phyloP scores from a whole-genome alignment of 2,888 invertebrate species.

The Polylopha cassiicola region DNA sequence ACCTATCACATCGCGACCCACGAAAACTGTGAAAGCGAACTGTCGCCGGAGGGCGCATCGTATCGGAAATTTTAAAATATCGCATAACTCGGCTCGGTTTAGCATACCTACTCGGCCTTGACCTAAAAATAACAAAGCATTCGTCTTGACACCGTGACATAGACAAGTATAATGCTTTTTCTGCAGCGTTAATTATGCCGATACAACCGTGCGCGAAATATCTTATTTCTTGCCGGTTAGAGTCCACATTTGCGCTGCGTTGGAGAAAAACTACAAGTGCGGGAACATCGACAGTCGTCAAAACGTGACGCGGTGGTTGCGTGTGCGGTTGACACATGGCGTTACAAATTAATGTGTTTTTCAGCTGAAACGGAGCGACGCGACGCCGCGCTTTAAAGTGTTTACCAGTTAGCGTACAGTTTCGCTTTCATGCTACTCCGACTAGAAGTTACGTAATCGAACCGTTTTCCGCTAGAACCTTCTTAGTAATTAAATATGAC shows the following conservation, averaged over 20 bases:
- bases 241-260: conserved; percentile 18
- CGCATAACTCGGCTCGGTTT: conserved; percentile 7
- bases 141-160: conserved; percentile 59
- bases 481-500: too few relatives aligned
- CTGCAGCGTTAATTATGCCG: conserved; percentile 15
- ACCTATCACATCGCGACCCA: background rate
- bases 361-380: conserved; percentile 11
- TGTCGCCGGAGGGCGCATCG: conserved; percentile 30
- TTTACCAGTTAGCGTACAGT: conserved; percentile 6
- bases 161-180: conserved; percentile 34
- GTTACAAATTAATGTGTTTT: conserved; percentile 26
- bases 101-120: conserved; percentile 46
- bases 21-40: conserved; percentile 30
- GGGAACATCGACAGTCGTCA: conserved; percentile 14
- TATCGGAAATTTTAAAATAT: conserved; percentile 19
- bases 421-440: conserved; percentile 4
- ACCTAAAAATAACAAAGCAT: conserved; percentile 65
- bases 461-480: background rate
- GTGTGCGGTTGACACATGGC: conserved; percentile 24
- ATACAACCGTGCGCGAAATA: background rate
- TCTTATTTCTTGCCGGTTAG: conserved; percentile 23
- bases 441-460: conserved; percentile 6
- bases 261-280: conserved; percentile 26
- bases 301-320: conserved; percentile 25
- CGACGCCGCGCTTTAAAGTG: conserved; percentile 2